phyloP scores from a whole-genome alignment of 1,140 invertebrate species.

The Drosophila takahashii region DNA sequence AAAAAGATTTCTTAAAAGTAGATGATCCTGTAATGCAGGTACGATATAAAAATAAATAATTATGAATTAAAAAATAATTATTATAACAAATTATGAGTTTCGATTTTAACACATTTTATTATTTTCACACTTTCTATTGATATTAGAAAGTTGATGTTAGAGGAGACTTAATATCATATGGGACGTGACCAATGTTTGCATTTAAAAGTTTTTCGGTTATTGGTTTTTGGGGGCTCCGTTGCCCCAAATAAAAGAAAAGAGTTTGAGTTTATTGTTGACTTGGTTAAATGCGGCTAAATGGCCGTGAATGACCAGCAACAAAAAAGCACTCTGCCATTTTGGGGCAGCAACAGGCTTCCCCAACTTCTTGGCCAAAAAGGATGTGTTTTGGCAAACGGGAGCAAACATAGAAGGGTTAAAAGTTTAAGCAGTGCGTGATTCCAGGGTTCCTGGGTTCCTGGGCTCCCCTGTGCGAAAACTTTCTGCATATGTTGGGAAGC shows the following conservation, averaged over 20 bases:
- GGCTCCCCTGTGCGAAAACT: slow-evolving; percentile 22
- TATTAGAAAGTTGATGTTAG: neutral
- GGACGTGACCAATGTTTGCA: slow-evolving; percentile 26
- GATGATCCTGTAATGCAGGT: neutral
- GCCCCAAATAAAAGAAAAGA: neutral
- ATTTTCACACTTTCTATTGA: neutral
- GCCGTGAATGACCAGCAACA: slow-evolving; percentile 75
- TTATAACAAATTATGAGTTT: neutral
- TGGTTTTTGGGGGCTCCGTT: slow-evolving; percentile 21
- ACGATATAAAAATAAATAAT: too few species aligned
- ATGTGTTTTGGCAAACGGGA: slow-evolving; percentile 13
- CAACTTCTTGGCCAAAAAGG: neutral
- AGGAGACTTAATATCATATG: slow-evolving; percentile 6
- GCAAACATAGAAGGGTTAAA: slow-evolving; percentile 54
- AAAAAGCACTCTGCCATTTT: slow-evolving; percentile 24
- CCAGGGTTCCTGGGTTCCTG: slow-evolving; percentile 23
- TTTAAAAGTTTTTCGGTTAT: slow-evolving; percentile 68
- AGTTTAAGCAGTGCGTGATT: slow-evolving; percentile 53
- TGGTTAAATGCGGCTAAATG: slow-evolving; percentile 81
- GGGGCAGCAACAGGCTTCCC: slow-evolving; percentile 54
- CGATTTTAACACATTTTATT: neutral
- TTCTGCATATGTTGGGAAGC: slow-evolving; percentile 43
- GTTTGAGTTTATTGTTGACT: slow-evolving; percentile 81
- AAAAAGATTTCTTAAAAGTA: neutral
- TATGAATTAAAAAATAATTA: neutral